Percentiles rank a stretch among this genome's conserved stretches.
Conservation (phyloP, 2,888 invertebrate genomes). For the Congeria kusceri region DNA sequence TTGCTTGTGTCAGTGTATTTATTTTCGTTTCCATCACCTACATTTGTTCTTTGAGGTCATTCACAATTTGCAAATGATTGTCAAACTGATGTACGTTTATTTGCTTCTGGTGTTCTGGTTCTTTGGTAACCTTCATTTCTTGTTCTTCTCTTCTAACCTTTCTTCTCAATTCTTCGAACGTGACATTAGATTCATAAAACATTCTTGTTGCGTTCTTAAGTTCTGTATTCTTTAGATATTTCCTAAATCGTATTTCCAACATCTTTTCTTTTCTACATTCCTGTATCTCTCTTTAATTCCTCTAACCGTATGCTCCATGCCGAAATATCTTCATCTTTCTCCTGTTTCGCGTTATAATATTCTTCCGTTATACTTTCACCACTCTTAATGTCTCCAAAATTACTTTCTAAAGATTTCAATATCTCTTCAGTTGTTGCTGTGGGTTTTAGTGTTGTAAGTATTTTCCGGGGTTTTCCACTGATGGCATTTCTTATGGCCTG, state of each 20-base stretch:
- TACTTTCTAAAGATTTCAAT: no score
- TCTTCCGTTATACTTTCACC: conserved; percentile 6
- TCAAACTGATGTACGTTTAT: background rate
- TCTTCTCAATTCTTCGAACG: conserved; percentile 15
- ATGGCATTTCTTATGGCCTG: no score
- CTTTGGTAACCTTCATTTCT: background rate
- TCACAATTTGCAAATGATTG: background rate
- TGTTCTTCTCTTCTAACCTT: conserved; percentile 20
- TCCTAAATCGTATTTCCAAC: conserved; percentile 4
- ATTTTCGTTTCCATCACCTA: background rate
- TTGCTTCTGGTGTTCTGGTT: background rate
- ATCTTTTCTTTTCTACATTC: conserved; percentile 5
- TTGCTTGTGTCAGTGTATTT: background rate
- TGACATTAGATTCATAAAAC: background rate
- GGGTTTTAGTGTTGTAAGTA: no score
- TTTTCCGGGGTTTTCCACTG: no score
- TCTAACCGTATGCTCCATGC: conserved; percentile 23
- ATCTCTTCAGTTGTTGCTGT: no score
- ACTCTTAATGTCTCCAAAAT: no score
- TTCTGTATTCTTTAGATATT: background rate
- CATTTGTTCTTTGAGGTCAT: background rate
- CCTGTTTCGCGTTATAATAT: conserved; percentile 18
- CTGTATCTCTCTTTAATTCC: background rate
- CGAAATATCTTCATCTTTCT: conserved; percentile 8
- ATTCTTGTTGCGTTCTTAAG: conserved; percentile 16